phyloP scores from a whole-genome alignment of 2,888 invertebrate genomes.

The Trissoscelio sp. region DNA sequence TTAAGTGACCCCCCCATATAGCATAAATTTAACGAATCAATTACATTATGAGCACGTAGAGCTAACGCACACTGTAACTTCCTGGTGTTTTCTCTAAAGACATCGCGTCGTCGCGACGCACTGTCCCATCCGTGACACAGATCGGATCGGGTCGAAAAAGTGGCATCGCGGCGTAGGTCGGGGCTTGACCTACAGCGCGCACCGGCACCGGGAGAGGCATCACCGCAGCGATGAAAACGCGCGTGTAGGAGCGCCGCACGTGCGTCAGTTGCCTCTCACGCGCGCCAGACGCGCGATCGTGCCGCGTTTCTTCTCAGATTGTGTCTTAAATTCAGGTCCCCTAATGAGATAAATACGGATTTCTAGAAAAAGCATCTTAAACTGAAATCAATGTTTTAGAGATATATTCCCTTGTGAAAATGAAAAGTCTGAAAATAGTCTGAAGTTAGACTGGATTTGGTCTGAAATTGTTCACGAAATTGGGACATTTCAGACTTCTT shows the following conservation, averaged over 20 bases:
- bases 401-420: too few relatives aligned
- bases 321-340: too few relatives aligned
- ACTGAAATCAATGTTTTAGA: too few relatives aligned
- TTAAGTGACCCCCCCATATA: conserved; percentile 16
- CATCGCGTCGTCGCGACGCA: conserved; percentile 7
- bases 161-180: conserved; percentile 77
- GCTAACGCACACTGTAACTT: too few relatives aligned
- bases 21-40: conserved; percentile 18
- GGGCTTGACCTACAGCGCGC: conserved; percentile 79
- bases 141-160: conserved; percentile 69
- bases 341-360: too few relatives aligned
- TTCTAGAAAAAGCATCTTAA: too few relatives aligned
- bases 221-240: conserved; percentile 51
- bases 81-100: too few relatives aligned
- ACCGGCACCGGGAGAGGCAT: conserved; percentile 47
- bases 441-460: too few relatives aligned
- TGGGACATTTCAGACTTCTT: too few relatives aligned
- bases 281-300: conserved; percentile 69
- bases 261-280: conserved; percentile 79
- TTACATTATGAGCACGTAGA: too few relatives aligned
- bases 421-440: too few relatives aligned
- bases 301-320: not conserved
- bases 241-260: conserved; percentile 72
- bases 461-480: too few relatives aligned
- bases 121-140: conserved; percentile 37